Conservation (phyloP, 2,113 vertebrate species). For the Centropus bengalensis region DNA sequence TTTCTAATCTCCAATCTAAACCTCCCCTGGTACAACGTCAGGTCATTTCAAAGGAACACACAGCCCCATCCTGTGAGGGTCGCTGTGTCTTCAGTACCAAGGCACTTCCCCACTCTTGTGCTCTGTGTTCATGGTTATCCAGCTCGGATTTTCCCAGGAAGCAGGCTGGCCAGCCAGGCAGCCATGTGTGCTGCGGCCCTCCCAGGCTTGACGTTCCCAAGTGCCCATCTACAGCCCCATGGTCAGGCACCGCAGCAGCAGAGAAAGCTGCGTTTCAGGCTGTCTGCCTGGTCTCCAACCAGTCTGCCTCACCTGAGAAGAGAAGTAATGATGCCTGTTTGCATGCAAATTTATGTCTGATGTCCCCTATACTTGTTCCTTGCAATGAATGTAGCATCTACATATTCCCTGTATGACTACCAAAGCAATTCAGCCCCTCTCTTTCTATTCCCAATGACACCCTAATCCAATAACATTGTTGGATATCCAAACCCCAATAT, state of each 20-base stretch:
- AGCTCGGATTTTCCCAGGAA: neutral
- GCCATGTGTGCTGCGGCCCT: neutral
- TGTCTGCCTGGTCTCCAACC: neutral
- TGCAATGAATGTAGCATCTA: neutral
- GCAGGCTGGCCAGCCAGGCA: neutral
- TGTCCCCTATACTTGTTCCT: neutral
- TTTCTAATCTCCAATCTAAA: too few relatives aligned
- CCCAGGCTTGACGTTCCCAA: too few relatives aligned
- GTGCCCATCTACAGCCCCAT: accelerated
- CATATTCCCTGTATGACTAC: neutral
- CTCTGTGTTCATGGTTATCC: neutral
- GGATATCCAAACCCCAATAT: neutral
- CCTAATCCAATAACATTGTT: neutral
- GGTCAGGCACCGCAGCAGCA: accelerated
- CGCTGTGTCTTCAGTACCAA: neutral
- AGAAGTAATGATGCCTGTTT: too few relatives aligned
- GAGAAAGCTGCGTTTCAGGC: neutral
- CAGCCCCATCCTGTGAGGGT: neutral
- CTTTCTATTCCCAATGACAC: neutral
- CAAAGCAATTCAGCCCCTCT: neutral
- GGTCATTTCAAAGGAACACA: neutral
- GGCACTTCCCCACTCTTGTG: accelerated
- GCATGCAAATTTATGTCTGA: neutral
- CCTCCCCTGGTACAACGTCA: too few relatives aligned
- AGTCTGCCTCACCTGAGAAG: too few relatives aligned